These are phyloP conservation scores for Stomatorhinus walkeri DNA, from an alignment of 2,797 vertebrate species.

Conservation along the genomic window DNA sequence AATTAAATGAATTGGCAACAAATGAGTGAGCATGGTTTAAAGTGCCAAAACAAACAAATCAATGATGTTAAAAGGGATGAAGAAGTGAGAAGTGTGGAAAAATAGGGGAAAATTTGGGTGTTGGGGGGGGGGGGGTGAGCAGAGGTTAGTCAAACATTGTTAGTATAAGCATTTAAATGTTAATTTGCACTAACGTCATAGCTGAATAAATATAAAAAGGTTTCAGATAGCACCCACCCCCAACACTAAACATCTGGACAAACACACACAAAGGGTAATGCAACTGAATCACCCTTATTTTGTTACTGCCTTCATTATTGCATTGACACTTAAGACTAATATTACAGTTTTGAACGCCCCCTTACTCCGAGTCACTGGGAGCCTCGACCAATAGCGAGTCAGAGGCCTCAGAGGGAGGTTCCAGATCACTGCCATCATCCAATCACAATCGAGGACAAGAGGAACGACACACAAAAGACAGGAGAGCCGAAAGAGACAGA, in stretches of 20 bases:
- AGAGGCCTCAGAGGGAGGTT: slow-evolving; percentile 79
- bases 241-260: background rate
- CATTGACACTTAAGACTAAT: background rate
- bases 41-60: background rate
- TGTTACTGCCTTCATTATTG: background rate
- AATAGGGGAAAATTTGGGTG: background rate
- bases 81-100: background rate
- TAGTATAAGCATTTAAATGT: slow-evolving; percentile 12
- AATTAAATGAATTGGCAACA: background rate
- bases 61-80: background rate
- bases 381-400: slow-evolving; percentile 81
- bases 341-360: slow-evolving; percentile 40
- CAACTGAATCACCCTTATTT: slow-evolving; percentile 1
- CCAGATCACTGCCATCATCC: slow-evolving; percentile 80
- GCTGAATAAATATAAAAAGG: background rate
- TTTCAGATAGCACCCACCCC: background rate
- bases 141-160: slow-evolving; percentile 10
- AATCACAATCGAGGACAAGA: slow-evolving; percentile 56
- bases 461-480: slow-evolving; percentile 17
- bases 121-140: background rate
- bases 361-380: slow-evolving; percentile 85
- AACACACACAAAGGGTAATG: slow-evolving; percentile 2
- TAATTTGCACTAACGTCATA: background rate
- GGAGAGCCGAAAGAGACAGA: background rate
- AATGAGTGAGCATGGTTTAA: background rate